phyloP scores from a whole-genome alignment of 2,113 vertebrate species.

The Planiliza haematocheilus region DNA sequence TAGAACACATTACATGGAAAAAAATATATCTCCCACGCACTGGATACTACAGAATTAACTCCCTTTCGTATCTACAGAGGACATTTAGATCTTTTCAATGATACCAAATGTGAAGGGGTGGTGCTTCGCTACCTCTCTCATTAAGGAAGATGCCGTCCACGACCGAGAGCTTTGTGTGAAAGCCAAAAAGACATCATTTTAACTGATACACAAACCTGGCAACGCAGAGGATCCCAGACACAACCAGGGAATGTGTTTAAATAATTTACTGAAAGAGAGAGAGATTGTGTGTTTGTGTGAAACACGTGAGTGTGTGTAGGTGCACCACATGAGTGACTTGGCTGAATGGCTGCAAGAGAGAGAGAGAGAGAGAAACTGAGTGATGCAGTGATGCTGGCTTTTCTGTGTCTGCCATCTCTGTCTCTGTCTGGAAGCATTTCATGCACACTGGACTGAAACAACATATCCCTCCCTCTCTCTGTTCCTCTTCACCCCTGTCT shows the following conservation, averaged over 20 bases:
- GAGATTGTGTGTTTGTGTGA: background rate
- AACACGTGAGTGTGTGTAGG: background rate
- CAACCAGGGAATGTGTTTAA: background rate
- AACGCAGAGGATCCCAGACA: background rate
- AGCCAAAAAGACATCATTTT: constrained; percentile 19
- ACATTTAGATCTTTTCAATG: too few relatives aligned
- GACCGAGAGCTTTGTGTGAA: background rate
- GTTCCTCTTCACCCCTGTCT: background rate
- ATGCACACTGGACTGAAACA: constrained; percentile 49
- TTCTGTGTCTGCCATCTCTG: constrained; percentile 48
- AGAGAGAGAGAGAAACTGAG: constrained; percentile 18
- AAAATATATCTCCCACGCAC: too few relatives aligned
- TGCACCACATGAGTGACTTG: constrained; percentile 34
- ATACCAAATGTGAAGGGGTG: too few relatives aligned
- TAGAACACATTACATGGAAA: too few relatives aligned
- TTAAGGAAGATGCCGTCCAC: too few relatives aligned
- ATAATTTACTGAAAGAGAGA: constrained; percentile 12
- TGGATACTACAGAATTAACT: too few relatives aligned
- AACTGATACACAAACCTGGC: background rate
- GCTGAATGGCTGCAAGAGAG: constrained; percentile 1
- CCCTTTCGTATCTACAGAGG: too few relatives aligned
- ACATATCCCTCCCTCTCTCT: background rate
- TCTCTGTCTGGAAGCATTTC: constrained; percentile 54
- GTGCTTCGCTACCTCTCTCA: background rate
- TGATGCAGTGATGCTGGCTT: constrained; percentile 36